Conservation (phyloP, 2,888 invertebrate species). For the Ommatoiulus sabulosus region DNA sequence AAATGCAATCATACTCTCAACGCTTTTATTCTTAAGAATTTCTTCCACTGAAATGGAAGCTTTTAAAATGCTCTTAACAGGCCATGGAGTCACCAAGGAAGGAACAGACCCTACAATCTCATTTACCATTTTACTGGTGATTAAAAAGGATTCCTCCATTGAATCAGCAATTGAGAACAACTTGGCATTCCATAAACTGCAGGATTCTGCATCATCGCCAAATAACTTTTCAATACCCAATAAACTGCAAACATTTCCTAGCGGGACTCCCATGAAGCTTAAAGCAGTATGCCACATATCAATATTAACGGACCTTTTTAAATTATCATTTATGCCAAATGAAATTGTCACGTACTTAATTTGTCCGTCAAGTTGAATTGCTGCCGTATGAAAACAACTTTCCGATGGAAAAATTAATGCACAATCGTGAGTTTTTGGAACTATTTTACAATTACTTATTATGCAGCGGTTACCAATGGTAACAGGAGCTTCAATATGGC, state of each 20-base stretch:
- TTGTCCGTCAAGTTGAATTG: slow-evolving; percentile 58
- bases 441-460: slow-evolving; percentile 66
- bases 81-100: not conserved
- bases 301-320: slow-evolving; percentile 59
- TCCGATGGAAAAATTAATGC: slow-evolving; percentile 60
- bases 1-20: slow-evolving; percentile 48
- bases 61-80: not conserved
- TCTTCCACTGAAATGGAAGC: slow-evolving; percentile 7
- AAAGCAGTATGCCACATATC: slow-evolving; percentile 41
- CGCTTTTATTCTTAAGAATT: slow-evolving; percentile 12
- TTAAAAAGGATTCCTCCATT: slow-evolving; percentile 61
- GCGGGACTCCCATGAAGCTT: slow-evolving; percentile 58
- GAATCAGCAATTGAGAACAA: slow-evolving; percentile 60
- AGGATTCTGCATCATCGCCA: slow-evolving; percentile 43
- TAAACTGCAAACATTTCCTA: slow-evolving; percentile 52
- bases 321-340: slow-evolving; percentile 61
- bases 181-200: slow-evolving; percentile 61
- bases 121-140: slow-evolving; percentile 60
- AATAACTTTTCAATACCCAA: slow-evolving; percentile 48
- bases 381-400: slow-evolving; percentile 62
- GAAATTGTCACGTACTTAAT: slow-evolving; percentile 62
- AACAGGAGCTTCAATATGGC: slow-evolving; percentile 65
- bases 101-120: not conserved
- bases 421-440: not conserved
- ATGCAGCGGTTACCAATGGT: slow-evolving; percentile 65